Conservation (phyloP, 2,113 vertebrate genomes). For the Illadopsis cleaveri region DNA sequence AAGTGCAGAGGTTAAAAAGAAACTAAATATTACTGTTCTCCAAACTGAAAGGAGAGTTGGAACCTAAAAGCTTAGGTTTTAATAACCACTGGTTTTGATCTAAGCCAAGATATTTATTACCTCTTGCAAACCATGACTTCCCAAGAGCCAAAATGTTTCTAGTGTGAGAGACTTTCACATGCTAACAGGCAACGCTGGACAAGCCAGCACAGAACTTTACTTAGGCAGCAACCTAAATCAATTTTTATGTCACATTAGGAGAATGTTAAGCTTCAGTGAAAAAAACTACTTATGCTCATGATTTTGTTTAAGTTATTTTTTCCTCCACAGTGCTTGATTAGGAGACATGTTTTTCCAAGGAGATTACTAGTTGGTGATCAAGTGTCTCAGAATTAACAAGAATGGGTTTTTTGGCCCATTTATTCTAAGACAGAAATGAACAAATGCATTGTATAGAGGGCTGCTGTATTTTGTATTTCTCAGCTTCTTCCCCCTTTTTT, state of each 20-base stretch:
- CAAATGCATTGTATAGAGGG: not conserved
- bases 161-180: not conserved
- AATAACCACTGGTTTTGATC: not conserved
- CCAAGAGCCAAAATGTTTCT: not conserved
- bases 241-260: not conserved
- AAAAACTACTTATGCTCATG: not conserved
- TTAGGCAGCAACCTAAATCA: not conserved
- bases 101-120: not conserved
- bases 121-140: not conserved
- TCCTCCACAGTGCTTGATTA: not conserved
- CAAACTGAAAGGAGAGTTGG: not conserved
- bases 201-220: not conserved
- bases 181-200: not conserved
- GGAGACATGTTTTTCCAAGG: not conserved
- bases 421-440: not conserved
- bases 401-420: fast-evolving
- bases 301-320: not conserved
- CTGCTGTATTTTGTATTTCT: not conserved
- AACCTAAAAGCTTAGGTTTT: not conserved
- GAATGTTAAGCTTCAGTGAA: not conserved
- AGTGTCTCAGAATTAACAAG: not conserved
- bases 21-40: not conserved
- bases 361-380: not conserved
- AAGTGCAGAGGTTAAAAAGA: not conserved
- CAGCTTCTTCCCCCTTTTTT: fast-evolving